Evolutionary conservation across 37 sponge, comb jelly and placozoan species (phyloP).

Genomic region (Mnemiopsis leidyi): DNA sequence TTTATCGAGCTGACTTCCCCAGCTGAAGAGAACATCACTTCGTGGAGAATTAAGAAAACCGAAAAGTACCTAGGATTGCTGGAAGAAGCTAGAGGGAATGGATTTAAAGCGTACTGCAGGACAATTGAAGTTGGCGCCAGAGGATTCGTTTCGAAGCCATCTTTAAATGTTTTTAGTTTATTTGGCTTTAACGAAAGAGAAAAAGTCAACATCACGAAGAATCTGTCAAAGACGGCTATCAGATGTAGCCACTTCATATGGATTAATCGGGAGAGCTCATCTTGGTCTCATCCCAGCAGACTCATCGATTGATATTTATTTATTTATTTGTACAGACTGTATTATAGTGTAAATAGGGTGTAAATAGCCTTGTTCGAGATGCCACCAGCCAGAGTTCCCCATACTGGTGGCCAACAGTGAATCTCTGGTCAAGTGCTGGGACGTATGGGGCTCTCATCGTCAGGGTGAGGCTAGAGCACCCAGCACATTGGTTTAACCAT

Average conservation of each 20-base stretch:
- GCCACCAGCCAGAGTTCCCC: too few relatives aligned
- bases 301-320: too few relatives aligned
- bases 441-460: too few relatives aligned
- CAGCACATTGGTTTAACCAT: too few relatives aligned
- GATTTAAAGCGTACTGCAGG: not conserved
- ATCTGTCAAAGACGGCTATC: not conserved
- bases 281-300: too few relatives aligned
- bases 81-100: not conserved
- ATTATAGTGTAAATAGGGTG: too few relatives aligned
- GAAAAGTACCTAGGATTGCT: not conserved
- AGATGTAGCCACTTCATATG: slow-evolving; percentile 35
- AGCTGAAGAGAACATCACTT: not conserved
- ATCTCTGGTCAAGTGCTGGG: too few relatives aligned
- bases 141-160: not conserved
- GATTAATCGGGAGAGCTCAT: not conserved
- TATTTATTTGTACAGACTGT: too few relatives aligned
- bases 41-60: not conserved
- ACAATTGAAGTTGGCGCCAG: not conserved
- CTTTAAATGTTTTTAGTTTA: not conserved
- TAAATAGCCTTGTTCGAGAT: too few relatives aligned
- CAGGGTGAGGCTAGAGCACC: too few relatives aligned
- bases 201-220: not conserved
- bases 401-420: too few relatives aligned
- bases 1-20: slow-evolving; percentile 21
- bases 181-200: not conserved